These are phyloP conservation scores for Gobiocypris rarus DNA, from an alignment of 2,113 vertebrate genomes.

Conservation along the genomic window DNA sequence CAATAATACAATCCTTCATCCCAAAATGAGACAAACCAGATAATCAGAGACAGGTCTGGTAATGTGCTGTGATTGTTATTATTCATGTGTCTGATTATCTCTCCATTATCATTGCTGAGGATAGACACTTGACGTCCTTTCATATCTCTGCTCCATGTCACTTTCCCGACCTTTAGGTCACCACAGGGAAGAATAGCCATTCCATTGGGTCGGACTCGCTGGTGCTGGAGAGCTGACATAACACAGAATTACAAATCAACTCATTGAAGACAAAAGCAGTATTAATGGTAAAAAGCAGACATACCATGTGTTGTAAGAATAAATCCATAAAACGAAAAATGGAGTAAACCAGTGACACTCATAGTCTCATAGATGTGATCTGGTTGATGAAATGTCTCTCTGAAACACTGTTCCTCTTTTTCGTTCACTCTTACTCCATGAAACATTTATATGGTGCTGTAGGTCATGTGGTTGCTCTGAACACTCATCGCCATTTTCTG, in stretches of 20 bases:
- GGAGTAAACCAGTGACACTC: not conserved
- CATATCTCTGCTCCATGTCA: constrained; percentile 47
- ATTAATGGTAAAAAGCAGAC: not conserved
- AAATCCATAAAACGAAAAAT: not conserved
- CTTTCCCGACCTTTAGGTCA: not conserved
- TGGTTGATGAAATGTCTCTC: not conserved
- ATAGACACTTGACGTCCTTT: constrained; percentile 34
- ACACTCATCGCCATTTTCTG: not conserved
- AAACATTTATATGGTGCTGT: not conserved
- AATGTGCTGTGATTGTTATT: not conserved
- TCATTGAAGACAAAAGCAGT: not conserved
- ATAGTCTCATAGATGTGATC: not conserved
- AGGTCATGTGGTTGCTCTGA: not conserved
- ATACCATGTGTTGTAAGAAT: not conserved
- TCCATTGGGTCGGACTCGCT: constrained; percentile 15
- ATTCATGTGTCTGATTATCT: constrained; percentile 18
- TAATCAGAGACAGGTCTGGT: constrained; percentile 8
- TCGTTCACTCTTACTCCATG: not conserved
- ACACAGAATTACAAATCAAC: not conserved
- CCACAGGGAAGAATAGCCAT: constrained; percentile 25
- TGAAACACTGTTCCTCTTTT: not conserved
- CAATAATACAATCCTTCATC: constrained; percentile 34
- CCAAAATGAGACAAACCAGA: constrained; percentile 12
- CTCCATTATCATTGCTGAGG: not conserved
- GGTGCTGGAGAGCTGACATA: constrained; percentile 8